These are phyloP conservation scores for Drosophila eohydei DNA, from an alignment of 2,888 invertebrate species.

Conservation along the genomic window DNA sequence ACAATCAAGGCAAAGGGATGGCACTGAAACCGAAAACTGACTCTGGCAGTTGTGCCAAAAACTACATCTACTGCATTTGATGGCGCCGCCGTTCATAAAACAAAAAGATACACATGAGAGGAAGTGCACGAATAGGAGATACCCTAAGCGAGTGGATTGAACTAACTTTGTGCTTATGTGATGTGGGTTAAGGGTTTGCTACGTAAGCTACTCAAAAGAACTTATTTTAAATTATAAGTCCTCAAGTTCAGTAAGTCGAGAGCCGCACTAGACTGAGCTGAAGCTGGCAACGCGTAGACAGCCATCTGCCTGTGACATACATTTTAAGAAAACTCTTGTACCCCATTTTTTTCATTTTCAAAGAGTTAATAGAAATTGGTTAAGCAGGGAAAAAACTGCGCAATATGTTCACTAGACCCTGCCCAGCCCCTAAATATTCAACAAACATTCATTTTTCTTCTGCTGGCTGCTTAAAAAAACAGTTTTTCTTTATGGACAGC, in stretches of 20 bases:
- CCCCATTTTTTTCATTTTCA: not conserved
- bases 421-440: conserved; percentile 45
- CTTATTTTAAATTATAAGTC: not conserved
- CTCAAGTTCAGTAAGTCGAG: not conserved
- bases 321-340: not conserved
- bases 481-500: conserved; percentile 24
- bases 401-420: conserved; percentile 62
- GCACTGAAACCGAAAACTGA: conserved; percentile 17
- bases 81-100: conserved; percentile 60
- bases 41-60: conserved; percentile 19
- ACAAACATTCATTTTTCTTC: conserved; percentile 12
- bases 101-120: conserved; percentile 12
- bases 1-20: conserved; percentile 30
- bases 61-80: conserved; percentile 64
- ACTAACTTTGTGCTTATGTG: not conserved
- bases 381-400: conserved; percentile 35
- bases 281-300: not conserved
- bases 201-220: not conserved
- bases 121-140: not conserved
- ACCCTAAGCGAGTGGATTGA: not conserved
- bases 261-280: not conserved
- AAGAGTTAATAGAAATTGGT: not conserved
- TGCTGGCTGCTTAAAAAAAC: conserved; percentile 14
- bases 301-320: not conserved
- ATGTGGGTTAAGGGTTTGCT: not conserved